Conservation (phyloP, 2,888 invertebrate genomes). For the Drosophila planitibia region DNA sequence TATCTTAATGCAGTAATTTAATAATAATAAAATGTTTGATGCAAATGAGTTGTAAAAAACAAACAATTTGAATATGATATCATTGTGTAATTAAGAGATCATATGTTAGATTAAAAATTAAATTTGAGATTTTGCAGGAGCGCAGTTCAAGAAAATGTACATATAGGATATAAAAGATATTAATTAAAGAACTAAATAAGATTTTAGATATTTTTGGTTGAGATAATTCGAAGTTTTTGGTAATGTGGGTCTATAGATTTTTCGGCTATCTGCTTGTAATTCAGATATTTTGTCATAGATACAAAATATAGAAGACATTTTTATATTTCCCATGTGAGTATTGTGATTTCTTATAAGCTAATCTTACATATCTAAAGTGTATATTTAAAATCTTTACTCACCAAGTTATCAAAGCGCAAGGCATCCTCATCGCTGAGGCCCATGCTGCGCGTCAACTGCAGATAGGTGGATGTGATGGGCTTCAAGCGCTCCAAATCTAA, state of each 20-base stretch:
- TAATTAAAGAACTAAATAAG: background rate
- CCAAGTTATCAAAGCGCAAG: conserved; percentile 87
- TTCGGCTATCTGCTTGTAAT: background rate
- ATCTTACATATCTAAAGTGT: conserved; percentile 67
- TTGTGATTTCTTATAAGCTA: background rate
- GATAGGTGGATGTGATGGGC: conserved; percentile 95
- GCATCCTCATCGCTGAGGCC: conserved; percentile 88
- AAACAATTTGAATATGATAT: background rate
- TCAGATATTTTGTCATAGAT: background rate
- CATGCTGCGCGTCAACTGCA: conserved; percentile 93
- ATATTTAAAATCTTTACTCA: conserved; percentile 86
- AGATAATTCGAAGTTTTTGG: background rate
- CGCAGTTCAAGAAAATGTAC: background rate
- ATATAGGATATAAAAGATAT: background rate
- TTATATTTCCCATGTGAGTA: background rate
- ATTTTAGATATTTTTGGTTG: background rate
- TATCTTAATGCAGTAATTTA: background rate
- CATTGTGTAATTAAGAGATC: background rate
- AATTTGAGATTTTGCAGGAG: background rate
- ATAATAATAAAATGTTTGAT: background rate
- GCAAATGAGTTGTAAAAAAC: background rate
- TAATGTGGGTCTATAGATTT: background rate
- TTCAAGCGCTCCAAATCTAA: conserved; percentile 87
- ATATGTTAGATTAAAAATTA: background rate
- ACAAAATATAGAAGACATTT: background rate